Evolutionary conservation across 2,888 invertebrate species (phyloP).

Genomic region (Slavum lentiscoides): DNA sequence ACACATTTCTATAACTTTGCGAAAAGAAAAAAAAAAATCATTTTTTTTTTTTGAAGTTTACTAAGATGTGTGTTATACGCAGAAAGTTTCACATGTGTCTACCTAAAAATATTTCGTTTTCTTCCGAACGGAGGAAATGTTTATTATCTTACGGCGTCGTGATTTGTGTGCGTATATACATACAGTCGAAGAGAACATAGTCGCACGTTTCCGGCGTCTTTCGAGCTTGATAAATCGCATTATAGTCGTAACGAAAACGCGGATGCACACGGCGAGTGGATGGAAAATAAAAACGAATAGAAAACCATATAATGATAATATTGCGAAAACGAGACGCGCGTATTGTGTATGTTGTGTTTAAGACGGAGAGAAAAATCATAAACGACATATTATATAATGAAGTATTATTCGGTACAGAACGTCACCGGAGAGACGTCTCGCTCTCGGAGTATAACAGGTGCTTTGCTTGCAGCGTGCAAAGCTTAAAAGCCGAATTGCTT

Average conservation of each 20-base stretch:
- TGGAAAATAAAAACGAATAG: not conserved
- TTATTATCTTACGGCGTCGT: not conserved
- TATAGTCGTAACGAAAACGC: constrained; percentile 8
- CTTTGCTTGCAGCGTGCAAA: constrained; percentile 19
- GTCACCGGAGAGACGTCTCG: not conserved
- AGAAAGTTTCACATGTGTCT: not conserved
- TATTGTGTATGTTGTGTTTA: not conserved
- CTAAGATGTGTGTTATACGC: not conserved
- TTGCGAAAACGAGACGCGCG: not conserved
- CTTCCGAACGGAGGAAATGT: constrained; percentile 20
- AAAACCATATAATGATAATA: constrained; percentile 19
- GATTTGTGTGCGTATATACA: not conserved
- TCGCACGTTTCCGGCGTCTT: constrained; percentile 17
- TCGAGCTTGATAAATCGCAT: constrained; percentile 24
- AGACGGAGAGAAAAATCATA: not conserved
- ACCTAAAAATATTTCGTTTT: constrained; percentile 23
- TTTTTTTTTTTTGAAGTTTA: not conserved
- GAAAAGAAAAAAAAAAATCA: not conserved
- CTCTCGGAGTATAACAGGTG: constrained; percentile 12
- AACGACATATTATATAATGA: not conserved
- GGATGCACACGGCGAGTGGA: not conserved
- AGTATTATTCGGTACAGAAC: constrained; percentile 3
- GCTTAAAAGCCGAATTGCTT: constrained; percentile 34
- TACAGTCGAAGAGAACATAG: not conserved
- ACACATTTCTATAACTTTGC: not conserved